Percentiles rank a stretch among this genome's conserved stretches.
Evolutionary conservation across 2,113 vertebrate species (phyloP).

Genomic region (Mobula birostris): DNA sequence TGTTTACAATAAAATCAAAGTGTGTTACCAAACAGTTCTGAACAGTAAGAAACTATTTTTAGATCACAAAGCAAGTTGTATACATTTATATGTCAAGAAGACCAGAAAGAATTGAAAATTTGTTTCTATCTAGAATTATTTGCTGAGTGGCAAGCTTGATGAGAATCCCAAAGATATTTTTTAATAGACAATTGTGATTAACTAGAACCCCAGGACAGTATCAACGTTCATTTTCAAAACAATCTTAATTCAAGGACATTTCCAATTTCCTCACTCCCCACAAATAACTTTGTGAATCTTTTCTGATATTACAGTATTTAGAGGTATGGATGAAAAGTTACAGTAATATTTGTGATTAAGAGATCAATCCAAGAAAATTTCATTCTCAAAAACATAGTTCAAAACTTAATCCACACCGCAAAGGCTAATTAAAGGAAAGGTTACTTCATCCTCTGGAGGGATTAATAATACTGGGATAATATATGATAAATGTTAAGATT

Average conservation of each 20-base stretch:
- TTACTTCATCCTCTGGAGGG: not conserved
- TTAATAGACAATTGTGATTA: not conserved
- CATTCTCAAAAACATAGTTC: not conserved
- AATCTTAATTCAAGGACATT: not conserved
- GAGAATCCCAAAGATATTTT: not conserved
- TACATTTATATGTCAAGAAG: not conserved
- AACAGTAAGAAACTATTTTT: constrained; percentile 11
- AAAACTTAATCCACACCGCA: not conserved
- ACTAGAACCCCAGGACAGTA: not conserved
- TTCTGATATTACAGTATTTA: not conserved
- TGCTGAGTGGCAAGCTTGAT: not conserved
- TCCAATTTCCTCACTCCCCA: not conserved
- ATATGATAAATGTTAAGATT: not conserved
- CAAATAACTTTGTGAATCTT: not conserved
- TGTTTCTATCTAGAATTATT: not conserved
- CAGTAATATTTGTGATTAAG: not conserved
- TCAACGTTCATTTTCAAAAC: not conserved
- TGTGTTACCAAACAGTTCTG: constrained; percentile 18
- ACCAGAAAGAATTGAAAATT: not conserved
- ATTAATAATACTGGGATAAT: not conserved
- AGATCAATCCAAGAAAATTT: not conserved
- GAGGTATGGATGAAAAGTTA: not conserved
- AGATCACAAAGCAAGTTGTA: not conserved
- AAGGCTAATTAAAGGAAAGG: not conserved
- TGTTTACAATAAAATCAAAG: not conserved